Percentiles rank a stretch among this genome's conserved stretches.
phyloP scores from a whole-genome alignment of 92 coral and sea anemone species.

The Zoanthus solanderi region DNA sequence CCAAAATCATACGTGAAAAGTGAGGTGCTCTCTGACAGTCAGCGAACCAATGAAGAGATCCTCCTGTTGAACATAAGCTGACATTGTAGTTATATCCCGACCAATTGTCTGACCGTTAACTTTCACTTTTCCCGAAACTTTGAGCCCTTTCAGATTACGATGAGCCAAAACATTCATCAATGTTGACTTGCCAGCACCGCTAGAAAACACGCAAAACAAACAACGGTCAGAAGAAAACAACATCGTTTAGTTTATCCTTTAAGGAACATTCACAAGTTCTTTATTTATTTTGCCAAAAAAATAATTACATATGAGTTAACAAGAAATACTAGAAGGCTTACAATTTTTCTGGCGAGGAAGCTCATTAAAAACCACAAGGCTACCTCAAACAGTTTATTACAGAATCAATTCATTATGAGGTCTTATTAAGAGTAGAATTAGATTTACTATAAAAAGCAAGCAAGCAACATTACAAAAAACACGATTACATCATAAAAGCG shows the following conservation, averaged over 20 bases:
- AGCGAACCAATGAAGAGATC: slow-evolving; percentile 95
- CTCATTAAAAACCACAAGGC: no score
- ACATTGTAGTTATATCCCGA: slow-evolving; percentile 78
- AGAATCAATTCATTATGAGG: no score
- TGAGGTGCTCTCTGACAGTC: slow-evolving; percentile 95
- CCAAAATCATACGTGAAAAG: slow-evolving; percentile 74
- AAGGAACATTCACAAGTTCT: no score
- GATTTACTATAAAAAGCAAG: no score
- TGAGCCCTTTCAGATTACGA: slow-evolving; percentile 82
- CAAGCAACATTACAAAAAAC: no score
- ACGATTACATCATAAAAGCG: no score
- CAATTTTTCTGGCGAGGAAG: no score
- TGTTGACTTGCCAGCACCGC: slow-evolving; percentile 95
- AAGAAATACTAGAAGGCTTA: no score
- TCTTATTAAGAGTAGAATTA: no score
- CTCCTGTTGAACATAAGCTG: slow-evolving; percentile 96
- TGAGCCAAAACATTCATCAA: slow-evolving; percentile 93
- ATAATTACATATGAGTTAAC: no score
- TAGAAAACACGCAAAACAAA: slow-evolving; percentile 12
- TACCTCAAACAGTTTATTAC: no score
- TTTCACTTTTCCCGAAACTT: slow-evolving; percentile 78
- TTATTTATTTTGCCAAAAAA: no score
- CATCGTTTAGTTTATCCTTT: not conserved
- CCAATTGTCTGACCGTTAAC: slow-evolving; percentile 77
- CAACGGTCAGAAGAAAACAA: not conserved